Base-by-base conservation (phyloP, 2,888 invertebrate species). In the Mesorhabditis spiculigera region DNA sequence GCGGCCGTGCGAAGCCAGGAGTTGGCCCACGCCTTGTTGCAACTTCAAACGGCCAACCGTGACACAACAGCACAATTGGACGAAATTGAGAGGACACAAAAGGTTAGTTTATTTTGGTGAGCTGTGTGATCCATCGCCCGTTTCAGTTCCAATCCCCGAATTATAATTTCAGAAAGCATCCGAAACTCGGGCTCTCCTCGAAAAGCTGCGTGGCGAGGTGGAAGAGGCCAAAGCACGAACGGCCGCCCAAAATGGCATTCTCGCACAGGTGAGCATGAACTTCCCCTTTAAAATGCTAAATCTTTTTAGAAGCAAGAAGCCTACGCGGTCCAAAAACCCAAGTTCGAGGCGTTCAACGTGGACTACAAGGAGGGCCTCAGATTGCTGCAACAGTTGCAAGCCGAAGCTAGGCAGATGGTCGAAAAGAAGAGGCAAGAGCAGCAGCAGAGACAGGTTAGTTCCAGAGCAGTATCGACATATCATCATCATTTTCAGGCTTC, bases 1-100 rank as follows among this genome's bases (percentile, higher is more conserved):
- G 65, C 79, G 10, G 77, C 82, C n/a, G 80, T 84, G n/a, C 81
- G 81, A 69, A 77, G 81, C 41, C 82, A 88, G 70, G 83, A 84
- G 66, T 70, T 85, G 50, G 78, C 82, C 5, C 84, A 84, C 68
- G 81, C 80, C 74, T 77, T 73, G 75, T 82, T 77, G 74, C 84
- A 75, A 79, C 82, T 68, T 77, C 83, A 85, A 63, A 74, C 79
- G 6, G 79, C 78, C 45, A 79, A 81, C 64, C 78, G 81, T 66
- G 72, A 79, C 13, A 71, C 78, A 58, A 68, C 65, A 16, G 44
- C 43, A 6, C 73, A 78, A 66, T 67, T 80, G 16, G n/a, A 50
- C n/a, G 58, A 50, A 50, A 50, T 50, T 50, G 58, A 50, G 13
- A 8, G 16, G 66, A 68, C 69, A 69, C 65, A 64, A 58, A 65